A percentile compares a stretch with the other conserved stretches of the same genome.
phyloP scores from a whole-genome alignment of 2,113 vertebrate species.

The Boulengeromyrus knoepffleri region DNA sequence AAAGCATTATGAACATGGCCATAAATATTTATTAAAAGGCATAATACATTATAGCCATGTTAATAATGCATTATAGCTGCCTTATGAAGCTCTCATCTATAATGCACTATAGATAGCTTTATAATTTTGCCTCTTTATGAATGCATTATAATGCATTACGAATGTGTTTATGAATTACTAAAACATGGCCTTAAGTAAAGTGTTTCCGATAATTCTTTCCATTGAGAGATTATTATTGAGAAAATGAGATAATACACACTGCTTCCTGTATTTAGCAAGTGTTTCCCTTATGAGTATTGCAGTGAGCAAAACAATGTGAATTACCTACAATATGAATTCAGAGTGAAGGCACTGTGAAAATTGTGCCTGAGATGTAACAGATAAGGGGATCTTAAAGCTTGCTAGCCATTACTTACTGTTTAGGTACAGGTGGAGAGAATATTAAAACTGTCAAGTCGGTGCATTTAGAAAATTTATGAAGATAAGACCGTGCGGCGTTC shows the following conservation, averaged over 20 bases:
- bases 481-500: background rate
- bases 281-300: background rate
- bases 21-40: too few species aligned
- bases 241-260: background rate
- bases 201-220: background rate
- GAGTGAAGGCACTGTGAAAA: background rate
- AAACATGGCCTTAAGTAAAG: too few species aligned
- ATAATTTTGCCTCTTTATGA: too few species aligned
- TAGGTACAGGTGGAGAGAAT: constrained; percentile 21
- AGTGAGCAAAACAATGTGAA: background rate
- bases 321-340: background rate
- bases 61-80: too few species aligned
- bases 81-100: too few species aligned
- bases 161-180: too few species aligned
- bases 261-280: background rate
- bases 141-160: too few species aligned
- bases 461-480: constrained; percentile 12
- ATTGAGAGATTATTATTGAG: background rate
- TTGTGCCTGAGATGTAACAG: background rate
- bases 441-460: constrained; percentile 13
- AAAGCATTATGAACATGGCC: too few species aligned
- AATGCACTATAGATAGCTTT: too few species aligned
- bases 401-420: constrained; percentile 16
- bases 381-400: background rate
- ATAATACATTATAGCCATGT: too few species aligned